phyloP scores from a whole-genome alignment of 2,797 vertebrate genomes.

The Anguilla megastoma region DNA sequence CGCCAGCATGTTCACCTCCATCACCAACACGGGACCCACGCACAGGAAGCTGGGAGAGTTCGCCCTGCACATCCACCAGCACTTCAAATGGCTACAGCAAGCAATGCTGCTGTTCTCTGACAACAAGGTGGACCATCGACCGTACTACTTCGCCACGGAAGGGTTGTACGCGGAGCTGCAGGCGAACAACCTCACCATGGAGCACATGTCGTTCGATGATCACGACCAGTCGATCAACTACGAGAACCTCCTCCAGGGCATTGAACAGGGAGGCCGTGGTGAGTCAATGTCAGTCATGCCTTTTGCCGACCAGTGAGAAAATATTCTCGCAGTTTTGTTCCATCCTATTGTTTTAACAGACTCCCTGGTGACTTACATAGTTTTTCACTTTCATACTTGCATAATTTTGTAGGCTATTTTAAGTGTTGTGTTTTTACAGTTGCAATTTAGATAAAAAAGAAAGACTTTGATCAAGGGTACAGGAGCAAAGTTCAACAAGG shows the following conservation, averaged over 20 bases:
- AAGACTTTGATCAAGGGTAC: slow-evolving; percentile 6
- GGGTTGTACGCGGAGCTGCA: slow-evolving; percentile 77
- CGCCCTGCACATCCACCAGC: slow-evolving; percentile 74
- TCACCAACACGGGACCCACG: slow-evolving; percentile 86
- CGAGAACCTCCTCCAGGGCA: slow-evolving; percentile 71
- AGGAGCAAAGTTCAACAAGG: background rate
- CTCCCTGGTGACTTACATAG: background rate
- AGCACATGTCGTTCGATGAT: slow-evolving; percentile 74
- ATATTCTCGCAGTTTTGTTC: background rate
- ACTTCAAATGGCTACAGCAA: slow-evolving; percentile 80
- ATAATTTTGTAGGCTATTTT: background rate
- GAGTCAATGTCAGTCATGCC: slow-evolving; percentile 51
- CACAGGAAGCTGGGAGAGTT: slow-evolving; percentile 87
- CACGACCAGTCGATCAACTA: slow-evolving; percentile 67
- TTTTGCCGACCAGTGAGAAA: background rate
- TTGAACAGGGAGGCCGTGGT: slow-evolving; percentile 78
- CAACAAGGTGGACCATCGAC: slow-evolving; percentile 74
- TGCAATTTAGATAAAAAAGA: slow-evolving; percentile 16
- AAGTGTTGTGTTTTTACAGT: background rate
- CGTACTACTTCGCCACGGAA: slow-evolving; percentile 84
- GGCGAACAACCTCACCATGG: slow-evolving; percentile 73
- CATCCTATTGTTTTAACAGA: background rate
- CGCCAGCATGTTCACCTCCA: slow-evolving; percentile 66
- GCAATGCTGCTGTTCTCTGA: slow-evolving; percentile 82
- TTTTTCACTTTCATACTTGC: background rate